A percentile compares a stretch with the other conserved stretches of the same genome.
These are phyloP conservation scores for Drosophila mercatorum DNA, from an alignment of 2,888 invertebrate genomes.

Conservation along the genomic window DNA sequence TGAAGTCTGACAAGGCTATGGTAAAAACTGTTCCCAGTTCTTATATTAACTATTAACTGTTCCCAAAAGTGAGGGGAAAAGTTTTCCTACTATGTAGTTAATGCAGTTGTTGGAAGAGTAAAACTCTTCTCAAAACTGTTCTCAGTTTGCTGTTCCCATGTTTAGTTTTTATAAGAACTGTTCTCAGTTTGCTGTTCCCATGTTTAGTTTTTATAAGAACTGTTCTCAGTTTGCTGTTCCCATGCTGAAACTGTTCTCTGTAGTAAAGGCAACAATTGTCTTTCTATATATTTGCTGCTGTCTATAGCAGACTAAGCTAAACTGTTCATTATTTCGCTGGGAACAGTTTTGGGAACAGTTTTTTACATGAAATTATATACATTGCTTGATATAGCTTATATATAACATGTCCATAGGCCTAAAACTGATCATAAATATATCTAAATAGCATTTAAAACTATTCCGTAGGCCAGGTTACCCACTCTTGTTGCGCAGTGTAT, in stretches of 20 bases:
- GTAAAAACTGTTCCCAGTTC: background rate
- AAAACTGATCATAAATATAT: background rate
- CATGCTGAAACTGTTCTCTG: background rate
- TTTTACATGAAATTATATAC: background rate
- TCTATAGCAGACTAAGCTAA: background rate
- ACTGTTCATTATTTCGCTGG: background rate
- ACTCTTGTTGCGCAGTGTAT: conserved; percentile 45
- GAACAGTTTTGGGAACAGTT: background rate
- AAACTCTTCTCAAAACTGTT: no score
- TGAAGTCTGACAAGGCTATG: no score
- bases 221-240: background rate
- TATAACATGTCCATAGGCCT: background rate
- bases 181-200: no score
- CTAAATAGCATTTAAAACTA: background rate
- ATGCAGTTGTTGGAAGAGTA: background rate
- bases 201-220: background rate
- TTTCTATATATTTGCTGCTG: background rate
- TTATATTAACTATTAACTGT: background rate
- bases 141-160: no score
- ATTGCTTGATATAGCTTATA: background rate
- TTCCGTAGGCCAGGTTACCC: no score
- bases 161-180: no score
- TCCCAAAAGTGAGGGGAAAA: background rate
- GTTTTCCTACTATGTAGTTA: no score
- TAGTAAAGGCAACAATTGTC: background rate